phyloP scores from a whole-genome alignment of 1,140 invertebrate genomes.

The Fopius arisanus region DNA sequence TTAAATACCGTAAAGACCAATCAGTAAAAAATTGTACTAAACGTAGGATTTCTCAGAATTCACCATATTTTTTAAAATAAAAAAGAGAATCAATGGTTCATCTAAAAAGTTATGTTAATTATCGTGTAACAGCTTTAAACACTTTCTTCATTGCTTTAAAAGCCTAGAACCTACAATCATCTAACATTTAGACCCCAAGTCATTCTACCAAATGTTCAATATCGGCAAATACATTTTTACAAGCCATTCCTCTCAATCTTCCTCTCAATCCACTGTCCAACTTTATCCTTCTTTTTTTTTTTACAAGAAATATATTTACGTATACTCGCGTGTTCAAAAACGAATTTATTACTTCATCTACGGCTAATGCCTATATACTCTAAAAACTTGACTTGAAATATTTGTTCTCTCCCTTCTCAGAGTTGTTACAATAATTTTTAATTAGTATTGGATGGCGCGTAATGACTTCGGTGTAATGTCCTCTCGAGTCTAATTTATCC shows the following conservation, averaged over 20 bases:
- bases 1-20: too few species aligned
- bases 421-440: not conserved
- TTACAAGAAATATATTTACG: conserved; percentile 23
- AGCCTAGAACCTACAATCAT: too few species aligned
- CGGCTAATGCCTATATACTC: conserved; percentile 7
- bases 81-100: too few species aligned
- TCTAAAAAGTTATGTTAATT: too few species aligned
- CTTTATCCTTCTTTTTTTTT: not conserved
- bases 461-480: conserved; percentile 27
- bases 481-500: not conserved
- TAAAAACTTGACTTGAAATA: conserved; percentile 16
- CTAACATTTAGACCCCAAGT: too few species aligned
- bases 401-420: not conserved
- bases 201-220: too few species aligned
- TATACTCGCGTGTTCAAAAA: conserved; percentile 20
- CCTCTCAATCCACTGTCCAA: not conserved
- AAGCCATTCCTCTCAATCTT: not conserved
- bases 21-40: too few species aligned
- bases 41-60: too few species aligned
- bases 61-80: too few species aligned
- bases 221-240: too few species aligned
- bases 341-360: conserved; percentile 21
- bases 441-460: conserved; percentile 25
- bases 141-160: too few species aligned
- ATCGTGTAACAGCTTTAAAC: too few species aligned